Conservation (phyloP, 2,888 invertebrate species). For the Pemphredon lugubris region DNA sequence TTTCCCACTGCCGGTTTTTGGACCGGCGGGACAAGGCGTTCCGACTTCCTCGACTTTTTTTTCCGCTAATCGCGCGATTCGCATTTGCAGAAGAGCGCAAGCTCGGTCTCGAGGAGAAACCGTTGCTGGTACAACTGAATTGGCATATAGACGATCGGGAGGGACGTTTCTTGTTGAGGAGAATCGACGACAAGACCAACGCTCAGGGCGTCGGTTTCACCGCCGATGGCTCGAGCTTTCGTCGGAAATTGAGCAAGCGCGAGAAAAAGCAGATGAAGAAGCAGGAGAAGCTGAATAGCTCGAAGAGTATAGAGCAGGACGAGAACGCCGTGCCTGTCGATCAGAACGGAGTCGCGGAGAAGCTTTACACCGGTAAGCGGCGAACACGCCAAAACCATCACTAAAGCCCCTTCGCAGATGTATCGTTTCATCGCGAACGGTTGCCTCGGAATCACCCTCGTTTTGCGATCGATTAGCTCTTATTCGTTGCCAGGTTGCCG, state of each 20-base stretch:
- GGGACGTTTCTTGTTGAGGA: conserved; percentile 96
- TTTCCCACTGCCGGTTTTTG: too few relatives aligned
- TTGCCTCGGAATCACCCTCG: too few relatives aligned
- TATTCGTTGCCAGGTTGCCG: too few relatives aligned
- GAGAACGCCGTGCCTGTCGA: conserved; percentile 84
- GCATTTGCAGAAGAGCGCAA: conserved; percentile 89
- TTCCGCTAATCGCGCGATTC: not conserved
- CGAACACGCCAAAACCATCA: too few relatives aligned
- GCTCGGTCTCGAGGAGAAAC: conserved; percentile 95
- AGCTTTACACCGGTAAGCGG: conserved; percentile 90
- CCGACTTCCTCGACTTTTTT: too few relatives aligned
- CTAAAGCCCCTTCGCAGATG: too few relatives aligned
- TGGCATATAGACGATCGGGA: conserved; percentile 99
- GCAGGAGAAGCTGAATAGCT: conserved; percentile 92
- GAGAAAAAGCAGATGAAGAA: conserved; percentile 99
- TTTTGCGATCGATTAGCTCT: too few relatives aligned
- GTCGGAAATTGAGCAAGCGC: conserved; percentile 96
- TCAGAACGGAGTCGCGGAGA: conserved; percentile 92
- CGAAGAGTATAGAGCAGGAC: conserved; percentile 86
- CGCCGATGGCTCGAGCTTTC: conserved; percentile 91
- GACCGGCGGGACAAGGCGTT: too few relatives aligned
- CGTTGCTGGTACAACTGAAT: conserved; percentile 97
- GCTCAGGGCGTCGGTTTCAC: conserved; percentile 86
- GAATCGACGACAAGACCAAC: conserved; percentile 91
- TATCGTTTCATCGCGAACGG: too few relatives aligned